Evolutionary conservation across 2,888 invertebrate species (phyloP), one percentile per base, ranked within the genome.

Genomic region (Stramonita haemastoma): DNA sequence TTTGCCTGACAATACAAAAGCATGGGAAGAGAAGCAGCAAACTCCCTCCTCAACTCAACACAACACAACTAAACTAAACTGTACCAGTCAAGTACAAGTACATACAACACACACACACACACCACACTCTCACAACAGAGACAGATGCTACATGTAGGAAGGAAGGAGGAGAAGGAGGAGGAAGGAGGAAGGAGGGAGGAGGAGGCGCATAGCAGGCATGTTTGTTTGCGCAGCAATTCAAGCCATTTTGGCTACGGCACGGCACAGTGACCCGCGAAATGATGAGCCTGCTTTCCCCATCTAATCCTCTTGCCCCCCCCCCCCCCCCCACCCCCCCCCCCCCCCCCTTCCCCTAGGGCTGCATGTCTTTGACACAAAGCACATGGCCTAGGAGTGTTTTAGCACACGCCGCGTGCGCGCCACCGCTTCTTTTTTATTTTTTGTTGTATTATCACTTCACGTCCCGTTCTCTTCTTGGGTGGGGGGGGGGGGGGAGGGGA

Each of bases 191-290:
- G 32, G 60, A 32, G 60, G 0, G 60, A 32, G 29, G 29, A 32
- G 70, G 2, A 0, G 86, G 70, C 0, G 8, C 73, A 73, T 73
- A 73, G 77, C 77, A 32, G 32, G 77, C 34, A 79, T 79, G 73
- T 79, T 79, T 79, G 77, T 79, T 79, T 79, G 32, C 77, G 32
- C 77, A 79, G 77, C 77, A 79, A 79, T 79, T 79, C 77, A 79
- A 32, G 32, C 32, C 29, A 32, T 15, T 79, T 79, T 79, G 32
- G 77, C 34, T 34, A 15, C 77, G 32, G 11, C 77, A 79, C 34
- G 77, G 77, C 77, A 79, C 34, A 79, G 77, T 79, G 77, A 79
- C 77, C 77, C 77, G 32, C 77, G 32, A 19, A 32, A 34, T 79
- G 11, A 32, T 32, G 77, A 32, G 34, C 32, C 29, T 79, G 77